Base-by-base conservation (phyloP, 1,140 invertebrate genomes). In the Drosophila novamexicana region DNA sequence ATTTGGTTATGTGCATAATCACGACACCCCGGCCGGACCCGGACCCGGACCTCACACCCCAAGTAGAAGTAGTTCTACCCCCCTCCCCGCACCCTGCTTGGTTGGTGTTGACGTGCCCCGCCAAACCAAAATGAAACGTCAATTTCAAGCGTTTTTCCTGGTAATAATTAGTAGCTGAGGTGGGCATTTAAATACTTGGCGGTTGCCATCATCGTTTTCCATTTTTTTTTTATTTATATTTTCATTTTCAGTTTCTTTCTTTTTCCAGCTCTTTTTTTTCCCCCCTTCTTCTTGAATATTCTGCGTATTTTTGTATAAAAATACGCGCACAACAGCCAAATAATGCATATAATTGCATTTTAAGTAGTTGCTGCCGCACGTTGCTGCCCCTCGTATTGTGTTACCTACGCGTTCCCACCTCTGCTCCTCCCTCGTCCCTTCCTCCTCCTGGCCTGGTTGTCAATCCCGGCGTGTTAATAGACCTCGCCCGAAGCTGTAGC, bases 161-260 rank as follows among this genome's bases (percentile, higher is more conserved):
- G 89, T 91, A 91, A 91, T 91, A 91, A 91, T 91, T 91, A 91
- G 89, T 91, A 91, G 84, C 89, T 90, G 89, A 91, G 89, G 89
- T 91, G 89, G 89, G 89, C 79, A 91, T 91, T 91, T 91, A 91
- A 91, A 86, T 91, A 91, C 89, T 89, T 77, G 47, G 62, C 54
- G 58, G 64, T 68, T 59, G 70, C 63, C 63, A 67, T 67, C 66
- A 59, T 79, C 69, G 78, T 77, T 67, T 66, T 79, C 73, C 79
- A 76, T 88, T 70, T 76, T 18, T 74, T 44, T 42, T 69, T 45
- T 5, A 5, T 29, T 29, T 29, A 5, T n/a, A 14, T 52, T 45
- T 39, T 49, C 61, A 22, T 49, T 22, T 39, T 44, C 61, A 56
- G 32, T 52, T 40, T 34, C 53, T 66, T 7, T 50, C 42, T 54